These are phyloP conservation scores for Austrofundulus limnaeus DNA, from an alignment of 2,113 vertebrate species.

Conservation along the genomic window DNA sequence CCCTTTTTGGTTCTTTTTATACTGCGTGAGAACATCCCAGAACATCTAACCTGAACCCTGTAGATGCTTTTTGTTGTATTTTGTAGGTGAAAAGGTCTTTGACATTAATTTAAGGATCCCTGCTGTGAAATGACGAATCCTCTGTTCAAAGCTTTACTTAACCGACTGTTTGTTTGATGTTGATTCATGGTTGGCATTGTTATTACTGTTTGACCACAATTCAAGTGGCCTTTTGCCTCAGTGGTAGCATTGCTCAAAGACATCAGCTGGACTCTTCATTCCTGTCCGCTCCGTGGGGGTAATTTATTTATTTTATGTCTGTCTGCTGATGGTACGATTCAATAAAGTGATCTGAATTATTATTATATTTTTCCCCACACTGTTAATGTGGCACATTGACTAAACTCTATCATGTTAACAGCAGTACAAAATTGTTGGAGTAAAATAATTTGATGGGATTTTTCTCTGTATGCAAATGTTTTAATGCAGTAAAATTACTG, in stretches of 20 bases:
- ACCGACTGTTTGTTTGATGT: constrained; percentile 24
- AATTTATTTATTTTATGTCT: constrained; percentile 28
- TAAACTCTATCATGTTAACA: too few relatives aligned
- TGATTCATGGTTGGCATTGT: constrained; percentile 35
- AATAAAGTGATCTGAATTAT: background rate
- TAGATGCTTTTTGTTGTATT: constrained; percentile 18
- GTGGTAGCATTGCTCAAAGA: constrained; percentile 16
- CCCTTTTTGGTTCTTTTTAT: constrained; percentile 38
- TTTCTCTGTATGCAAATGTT: too few relatives aligned
- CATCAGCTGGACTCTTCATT: constrained; percentile 8
- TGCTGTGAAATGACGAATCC: constrained; percentile 32
- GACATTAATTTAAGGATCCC: constrained; percentile 29
- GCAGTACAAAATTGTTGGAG: too few relatives aligned
- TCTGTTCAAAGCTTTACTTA: constrained; percentile 31
- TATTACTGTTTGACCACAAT: constrained; percentile 41
- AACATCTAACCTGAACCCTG: constrained; percentile 20
- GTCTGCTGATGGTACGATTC: background rate
- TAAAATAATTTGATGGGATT: too few relatives aligned
- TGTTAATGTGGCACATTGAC: background rate
- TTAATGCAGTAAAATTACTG: too few relatives aligned
- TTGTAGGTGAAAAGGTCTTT: constrained; percentile 33
- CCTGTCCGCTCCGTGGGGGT: constrained; percentile 4
- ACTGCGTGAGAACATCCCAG: constrained; percentile 39
- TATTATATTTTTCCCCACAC: background rate
- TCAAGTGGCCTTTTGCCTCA: constrained; percentile 30